Evolutionary conservation across 2,113 vertebrate species (phyloP).

Genomic region (Tenebrosternarchus preto): DNA sequence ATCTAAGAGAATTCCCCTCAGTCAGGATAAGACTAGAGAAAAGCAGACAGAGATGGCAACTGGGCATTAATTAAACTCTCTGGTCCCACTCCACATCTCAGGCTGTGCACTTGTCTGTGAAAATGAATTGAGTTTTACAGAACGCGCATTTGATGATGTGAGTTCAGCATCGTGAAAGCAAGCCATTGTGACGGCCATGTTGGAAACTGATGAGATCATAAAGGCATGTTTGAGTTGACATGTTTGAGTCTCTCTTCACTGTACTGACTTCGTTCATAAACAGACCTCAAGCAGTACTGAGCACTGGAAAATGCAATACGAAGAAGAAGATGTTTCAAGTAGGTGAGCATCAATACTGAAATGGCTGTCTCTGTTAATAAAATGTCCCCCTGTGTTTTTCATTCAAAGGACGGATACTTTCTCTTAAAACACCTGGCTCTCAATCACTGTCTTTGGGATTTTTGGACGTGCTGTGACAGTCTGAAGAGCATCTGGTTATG

Average conservation of each 20-base stretch:
- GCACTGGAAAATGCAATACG: not conserved
- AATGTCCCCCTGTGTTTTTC: not conserved
- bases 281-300: not conserved
- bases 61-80: constrained; percentile 52
- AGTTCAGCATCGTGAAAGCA: constrained; percentile 28
- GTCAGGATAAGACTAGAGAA: constrained; percentile 50
- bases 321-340: not conserved
- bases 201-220: not conserved
- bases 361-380: constrained; percentile 3
- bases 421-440: constrained; percentile 29
- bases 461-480: not conserved
- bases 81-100: constrained; percentile 17
- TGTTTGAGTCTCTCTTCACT: not conserved
- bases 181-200: not conserved
- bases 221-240: not conserved
- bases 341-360: not conserved
- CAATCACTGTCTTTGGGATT: not conserved
- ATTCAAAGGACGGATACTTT: constrained; percentile 37
- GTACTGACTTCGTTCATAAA: not conserved
- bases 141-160: constrained; percentile 24
- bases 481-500: constrained; percentile 41
- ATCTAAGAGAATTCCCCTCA: constrained; percentile 47
- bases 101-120: not conserved
- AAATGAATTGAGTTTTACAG: constrained; percentile 16
- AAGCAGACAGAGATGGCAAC: constrained; percentile 51